Percentiles rank a stretch among this genome's conserved stretches.
phyloP scores from a whole-genome alignment of 2,888 invertebrate species.

The Lordiphosa fenestrarum region DNA sequence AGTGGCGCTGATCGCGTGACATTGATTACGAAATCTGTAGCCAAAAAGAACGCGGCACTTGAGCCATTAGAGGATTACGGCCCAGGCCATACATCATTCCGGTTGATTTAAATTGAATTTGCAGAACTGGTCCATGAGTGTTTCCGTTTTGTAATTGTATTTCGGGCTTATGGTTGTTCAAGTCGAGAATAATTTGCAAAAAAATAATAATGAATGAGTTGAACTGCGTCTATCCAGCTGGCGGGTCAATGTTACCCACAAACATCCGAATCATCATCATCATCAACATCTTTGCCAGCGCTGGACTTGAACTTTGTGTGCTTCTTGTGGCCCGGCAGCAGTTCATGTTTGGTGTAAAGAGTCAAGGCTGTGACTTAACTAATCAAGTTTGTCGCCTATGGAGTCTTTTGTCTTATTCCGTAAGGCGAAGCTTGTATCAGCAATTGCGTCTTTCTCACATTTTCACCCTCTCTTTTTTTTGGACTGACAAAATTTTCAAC shows the following conservation, averaged over 20 bases:
- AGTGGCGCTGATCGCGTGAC: constrained; percentile 71
- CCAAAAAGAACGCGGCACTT: constrained; percentile 43
- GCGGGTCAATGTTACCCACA: constrained; percentile 50
- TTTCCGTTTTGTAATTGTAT: constrained; percentile 53
- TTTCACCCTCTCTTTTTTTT: constrained; percentile 10
- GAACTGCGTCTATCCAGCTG: constrained; percentile 10
- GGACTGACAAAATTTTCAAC: constrained; percentile 55
- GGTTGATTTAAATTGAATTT: constrained; percentile 31
- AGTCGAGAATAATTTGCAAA: constrained; percentile 33
- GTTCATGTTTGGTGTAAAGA: constrained; percentile 7
- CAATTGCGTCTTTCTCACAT: neutral
- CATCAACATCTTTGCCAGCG: neutral
- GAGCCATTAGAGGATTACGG: constrained; percentile 54
- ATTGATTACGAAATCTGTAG: constrained; percentile 62
- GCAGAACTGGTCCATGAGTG: constrained; percentile 36
- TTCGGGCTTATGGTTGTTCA: constrained; percentile 6
- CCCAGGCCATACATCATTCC: constrained; percentile 32
- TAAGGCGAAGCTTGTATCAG: too few species aligned
- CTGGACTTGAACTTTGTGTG: constrained; percentile 63
- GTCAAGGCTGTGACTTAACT: constrained; percentile 4
- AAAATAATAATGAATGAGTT: constrained; percentile 1
- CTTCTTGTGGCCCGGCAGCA: constrained; percentile 17
- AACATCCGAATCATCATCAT: constrained; percentile 30
- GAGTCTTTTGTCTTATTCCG: constrained; percentile 11
- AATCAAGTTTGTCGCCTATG: constrained; percentile 30